A percentile compares a stretch with the other conserved stretches of the same genome.
phyloP scores from a whole-genome alignment of 2,888 invertebrate species.

The Rapana venosa region DNA sequence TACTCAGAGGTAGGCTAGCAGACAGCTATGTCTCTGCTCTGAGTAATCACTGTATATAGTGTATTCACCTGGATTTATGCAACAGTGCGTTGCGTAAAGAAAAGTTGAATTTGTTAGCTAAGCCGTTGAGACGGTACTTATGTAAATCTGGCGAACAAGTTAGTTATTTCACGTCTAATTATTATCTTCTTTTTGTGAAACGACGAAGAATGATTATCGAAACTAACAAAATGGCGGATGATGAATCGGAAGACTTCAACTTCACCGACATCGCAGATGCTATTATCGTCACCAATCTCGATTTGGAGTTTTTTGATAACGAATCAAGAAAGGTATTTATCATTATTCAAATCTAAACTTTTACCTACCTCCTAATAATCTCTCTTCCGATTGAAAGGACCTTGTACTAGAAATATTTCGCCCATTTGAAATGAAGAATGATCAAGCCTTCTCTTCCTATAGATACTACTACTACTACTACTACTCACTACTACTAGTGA shows the following conservation, averaged over 20 bases:
- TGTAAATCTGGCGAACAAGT: background rate
- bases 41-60: background rate
- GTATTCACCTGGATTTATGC: background rate
- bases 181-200: background rate
- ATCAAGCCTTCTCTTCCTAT: too few relatives aligned
- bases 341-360: too few relatives aligned
- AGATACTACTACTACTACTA: too few relatives aligned
- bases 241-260: background rate
- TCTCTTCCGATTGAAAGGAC: too few relatives aligned
- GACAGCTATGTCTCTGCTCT: background rate
- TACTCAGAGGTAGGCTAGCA: background rate
- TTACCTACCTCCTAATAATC: too few relatives aligned
- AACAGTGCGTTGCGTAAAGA: background rate
- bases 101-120: background rate
- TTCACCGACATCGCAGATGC: conserved; percentile 57
- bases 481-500: too few relatives aligned
- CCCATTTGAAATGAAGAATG: too few relatives aligned
- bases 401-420: too few relatives aligned
- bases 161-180: background rate
- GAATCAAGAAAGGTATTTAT: conserved; percentile 64
- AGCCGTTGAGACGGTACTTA: background rate
- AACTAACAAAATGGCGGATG: conserved; percentile 45
- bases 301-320: conserved; percentile 66
- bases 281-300: conserved; percentile 73
- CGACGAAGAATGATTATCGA: conserved; percentile 29